Evolutionary conservation across 2,888 invertebrate species (phyloP).

Genomic region (Pyrgus malvae): DNA sequence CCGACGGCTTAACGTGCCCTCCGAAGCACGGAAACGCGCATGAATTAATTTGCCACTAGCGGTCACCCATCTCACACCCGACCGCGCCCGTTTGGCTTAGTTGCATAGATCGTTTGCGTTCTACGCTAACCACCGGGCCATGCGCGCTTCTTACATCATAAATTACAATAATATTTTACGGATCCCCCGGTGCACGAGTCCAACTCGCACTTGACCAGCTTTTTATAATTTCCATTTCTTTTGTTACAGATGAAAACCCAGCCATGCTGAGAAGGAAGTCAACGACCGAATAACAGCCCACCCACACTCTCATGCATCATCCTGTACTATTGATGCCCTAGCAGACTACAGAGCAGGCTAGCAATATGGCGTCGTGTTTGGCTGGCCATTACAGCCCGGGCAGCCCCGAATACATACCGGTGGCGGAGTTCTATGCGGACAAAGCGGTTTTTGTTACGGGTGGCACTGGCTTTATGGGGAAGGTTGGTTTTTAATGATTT

Average conservation of each 20-base stretch:
- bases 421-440: conserved; percentile 87
- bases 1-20: too few species aligned
- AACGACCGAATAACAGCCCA: conserved; percentile 27
- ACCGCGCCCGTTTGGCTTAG: too few species aligned
- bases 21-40: too few species aligned
- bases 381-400: conserved; percentile 53
- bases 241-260: conserved; percentile 52
- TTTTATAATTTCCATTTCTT: neutral
- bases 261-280: conserved; percentile 42
- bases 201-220: too few species aligned
- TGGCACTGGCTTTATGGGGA: conserved; percentile 93
- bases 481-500: conserved; percentile 83
- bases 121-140: too few species aligned
- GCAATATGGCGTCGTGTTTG: conserved; percentile 68
- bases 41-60: too few species aligned
- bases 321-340: conserved; percentile 33
- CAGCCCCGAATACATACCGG: conserved; percentile 67
- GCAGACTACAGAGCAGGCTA: neutral
- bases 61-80: too few species aligned
- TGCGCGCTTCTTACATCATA: too few species aligned
- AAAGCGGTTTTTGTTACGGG: conserved; percentile 91
- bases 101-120: too few species aligned
- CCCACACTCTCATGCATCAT: conserved; percentile 25
- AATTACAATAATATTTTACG: too few species aligned
- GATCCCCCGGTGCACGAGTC: too few species aligned